These are phyloP conservation scores for Pristionchus japonicus DNA, from an alignment of 2,888 invertebrate species.

Conservation along the genomic window DNA sequence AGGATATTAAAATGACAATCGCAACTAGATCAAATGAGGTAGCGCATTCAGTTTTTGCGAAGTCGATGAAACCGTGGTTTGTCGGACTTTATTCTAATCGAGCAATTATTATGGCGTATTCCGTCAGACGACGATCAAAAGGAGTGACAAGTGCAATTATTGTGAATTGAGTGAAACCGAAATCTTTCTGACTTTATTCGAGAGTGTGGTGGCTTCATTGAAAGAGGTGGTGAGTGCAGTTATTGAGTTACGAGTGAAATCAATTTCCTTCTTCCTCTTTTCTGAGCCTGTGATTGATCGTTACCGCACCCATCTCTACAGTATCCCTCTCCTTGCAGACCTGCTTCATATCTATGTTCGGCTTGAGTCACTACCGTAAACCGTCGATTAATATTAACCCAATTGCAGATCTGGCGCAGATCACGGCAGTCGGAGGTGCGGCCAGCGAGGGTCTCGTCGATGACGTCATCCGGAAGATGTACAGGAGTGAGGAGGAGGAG, in stretches of 20 bases:
- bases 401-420: conserved; percentile 50
- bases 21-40: too few relatives aligned
- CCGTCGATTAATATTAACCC: too few relatives aligned
- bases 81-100: neutral
- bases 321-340: neutral
- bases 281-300: too few relatives aligned
- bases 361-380: too few relatives aligned
- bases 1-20: too few relatives aligned
- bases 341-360: too few relatives aligned
- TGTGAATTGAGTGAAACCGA: neutral
- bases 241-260: neutral
- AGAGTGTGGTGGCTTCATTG: too few relatives aligned
- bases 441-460: neutral
- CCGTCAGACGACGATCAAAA: neutral
- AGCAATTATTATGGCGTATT: too few relatives aligned
- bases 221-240: neutral
- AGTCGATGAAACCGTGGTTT: neutral
- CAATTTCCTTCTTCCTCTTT: too few relatives aligned
- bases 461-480: conserved; percentile 23
- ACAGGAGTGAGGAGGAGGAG: neutral
- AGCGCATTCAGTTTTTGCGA: too few relatives aligned
- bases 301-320: too few relatives aligned
- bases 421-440: conserved; percentile 49
- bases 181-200: neutral
- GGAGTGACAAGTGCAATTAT: neutral